Evolutionary conservation across 2,113 vertebrate genomes (phyloP), one percentile per base, ranked within the genome.

Genomic region (Channa maculata): DNA sequence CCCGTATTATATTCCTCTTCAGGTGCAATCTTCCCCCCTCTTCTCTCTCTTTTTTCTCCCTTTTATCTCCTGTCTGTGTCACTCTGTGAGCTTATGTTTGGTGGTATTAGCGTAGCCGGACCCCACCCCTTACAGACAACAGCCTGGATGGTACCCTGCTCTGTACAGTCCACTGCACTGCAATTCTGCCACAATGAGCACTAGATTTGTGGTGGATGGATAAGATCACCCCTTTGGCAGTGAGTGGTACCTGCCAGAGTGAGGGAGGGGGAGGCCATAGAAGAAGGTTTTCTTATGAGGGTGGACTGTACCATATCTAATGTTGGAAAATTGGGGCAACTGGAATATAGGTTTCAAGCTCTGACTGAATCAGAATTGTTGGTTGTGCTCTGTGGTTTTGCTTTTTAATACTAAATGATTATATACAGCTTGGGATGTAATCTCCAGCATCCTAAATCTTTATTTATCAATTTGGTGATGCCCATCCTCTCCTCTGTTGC

Each of bases 81-180:
- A 82, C 77, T 89, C 87, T 92, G 58, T 88, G 50, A 90, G 89
- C 78, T 81, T 69, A 5, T 80, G 88, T 88, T 89, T 86, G 85
- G 91, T 85, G 86, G 82, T 94, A 71, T 91, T 88, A 77, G 88
- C 88, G 86, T 75, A 90, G 89, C 90, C 69, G 91, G 89, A 94
- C 94, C 94, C 92, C 94, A 94, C 94, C 94, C 92, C 94, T 93
- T 91, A 92, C 89, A 83, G 86, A 92, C 91, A 79, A 88, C 92
- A 84, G 89, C 91, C 87, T 90, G 88, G 92, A 92, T 94, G 91
- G 77, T 91, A 82, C 88, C 81, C 91, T 90, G 88, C 86, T 92
- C 87, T 87, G 83, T 85, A 86, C 88, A 92, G 91, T 88, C 92
- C 92, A 88, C 82, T 87, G 87, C 90, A 84, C 93, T 91, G 91